Conservation (phyloP, 2,888 invertebrate species). For the Ariolimax columbianus region DNA sequence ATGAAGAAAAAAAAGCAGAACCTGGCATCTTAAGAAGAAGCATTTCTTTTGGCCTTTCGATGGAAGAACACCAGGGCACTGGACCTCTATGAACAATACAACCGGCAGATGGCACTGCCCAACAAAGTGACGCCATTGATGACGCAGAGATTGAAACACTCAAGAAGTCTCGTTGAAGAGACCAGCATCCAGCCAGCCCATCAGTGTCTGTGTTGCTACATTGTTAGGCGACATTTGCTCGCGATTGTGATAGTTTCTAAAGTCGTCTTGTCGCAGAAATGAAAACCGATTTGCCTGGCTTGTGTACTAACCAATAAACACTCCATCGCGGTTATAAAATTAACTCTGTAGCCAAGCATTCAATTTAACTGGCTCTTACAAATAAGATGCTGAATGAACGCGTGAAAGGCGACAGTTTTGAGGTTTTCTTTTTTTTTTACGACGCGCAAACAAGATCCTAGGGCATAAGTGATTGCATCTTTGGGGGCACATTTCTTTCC, state of each 20-base stretch:
- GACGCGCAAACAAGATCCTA: not conserved
- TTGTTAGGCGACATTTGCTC: conserved; percentile 42
- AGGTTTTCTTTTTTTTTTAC: not conserved
- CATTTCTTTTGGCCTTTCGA: not conserved
- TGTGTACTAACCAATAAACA: conserved; percentile 39
- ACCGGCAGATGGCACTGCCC: conserved; percentile 44
- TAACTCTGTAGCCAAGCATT: conserved; percentile 36
- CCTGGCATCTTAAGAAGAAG: not conserved
- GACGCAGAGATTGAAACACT: conserved; percentile 37
- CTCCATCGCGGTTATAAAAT: conserved; percentile 33
- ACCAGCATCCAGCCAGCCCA: conserved; percentile 16
- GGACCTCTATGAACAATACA: conserved; percentile 34
- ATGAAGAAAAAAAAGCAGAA: not conserved
- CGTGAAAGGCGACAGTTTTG: not conserved
- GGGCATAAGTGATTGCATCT: conserved; percentile 38
- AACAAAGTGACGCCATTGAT: conserved; percentile 44
- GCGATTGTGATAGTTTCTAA: conserved; percentile 14
- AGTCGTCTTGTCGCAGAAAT: not conserved
- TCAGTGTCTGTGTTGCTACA: conserved; percentile 34
- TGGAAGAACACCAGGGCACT: not conserved
- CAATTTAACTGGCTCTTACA: not conserved
- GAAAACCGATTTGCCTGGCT: conserved; percentile 31
- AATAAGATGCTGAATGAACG: not conserved
- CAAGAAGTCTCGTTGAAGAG: conserved; percentile 20
- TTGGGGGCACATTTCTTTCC: not conserved